Percentiles rank a stretch among this genome's conserved stretches.
Evolutionary conservation across 2,797 vertebrate species (phyloP).

Genomic region (Orientallactaga sibirica): DNA sequence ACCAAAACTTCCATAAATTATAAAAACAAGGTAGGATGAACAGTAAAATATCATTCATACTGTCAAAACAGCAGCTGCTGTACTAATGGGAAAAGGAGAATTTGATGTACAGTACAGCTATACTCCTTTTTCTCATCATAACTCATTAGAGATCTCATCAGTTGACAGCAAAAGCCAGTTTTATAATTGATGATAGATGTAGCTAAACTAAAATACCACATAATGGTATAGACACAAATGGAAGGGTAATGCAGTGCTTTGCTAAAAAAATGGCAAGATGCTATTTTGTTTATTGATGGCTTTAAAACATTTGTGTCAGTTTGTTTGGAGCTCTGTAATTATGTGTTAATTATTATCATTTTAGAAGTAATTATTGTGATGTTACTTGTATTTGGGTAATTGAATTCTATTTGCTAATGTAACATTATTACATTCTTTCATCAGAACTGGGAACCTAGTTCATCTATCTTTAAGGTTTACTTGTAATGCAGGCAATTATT

Average conservation of each 20-base stretch:
- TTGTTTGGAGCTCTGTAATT: conserved; percentile 38
- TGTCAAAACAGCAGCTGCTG: conserved; percentile 66
- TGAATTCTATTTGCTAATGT: conserved; percentile 46
- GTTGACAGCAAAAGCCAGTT: conserved; percentile 45
- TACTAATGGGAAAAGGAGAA: conserved; percentile 55
- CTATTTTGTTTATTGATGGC: conserved; percentile 17
- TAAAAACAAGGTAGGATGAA: conserved; percentile 28
- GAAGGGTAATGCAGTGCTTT: background rate
- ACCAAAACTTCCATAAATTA: conserved; percentile 41
- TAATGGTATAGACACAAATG: conserved; percentile 54
- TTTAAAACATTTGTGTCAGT: conserved; percentile 28
- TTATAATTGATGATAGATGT: conserved; percentile 9
- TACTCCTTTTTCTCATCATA: conserved; percentile 64
- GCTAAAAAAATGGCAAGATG: background rate
- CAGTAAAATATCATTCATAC: conserved; percentile 62
- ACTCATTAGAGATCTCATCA: conserved; percentile 59
- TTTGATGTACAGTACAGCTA: conserved; percentile 53
- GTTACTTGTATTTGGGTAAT: conserved; percentile 43
- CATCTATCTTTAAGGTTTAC: conserved; percentile 8
- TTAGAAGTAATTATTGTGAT: conserved; percentile 54
- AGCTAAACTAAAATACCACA: conserved; percentile 52
- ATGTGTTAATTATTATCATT: conserved; percentile 62
- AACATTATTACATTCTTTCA: conserved; percentile 24
- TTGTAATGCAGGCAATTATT: background rate
- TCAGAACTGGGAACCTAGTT: background rate